Base-by-base conservation (phyloP, 2,888 invertebrate species). In the Acrocyrtus sp. region DNA sequence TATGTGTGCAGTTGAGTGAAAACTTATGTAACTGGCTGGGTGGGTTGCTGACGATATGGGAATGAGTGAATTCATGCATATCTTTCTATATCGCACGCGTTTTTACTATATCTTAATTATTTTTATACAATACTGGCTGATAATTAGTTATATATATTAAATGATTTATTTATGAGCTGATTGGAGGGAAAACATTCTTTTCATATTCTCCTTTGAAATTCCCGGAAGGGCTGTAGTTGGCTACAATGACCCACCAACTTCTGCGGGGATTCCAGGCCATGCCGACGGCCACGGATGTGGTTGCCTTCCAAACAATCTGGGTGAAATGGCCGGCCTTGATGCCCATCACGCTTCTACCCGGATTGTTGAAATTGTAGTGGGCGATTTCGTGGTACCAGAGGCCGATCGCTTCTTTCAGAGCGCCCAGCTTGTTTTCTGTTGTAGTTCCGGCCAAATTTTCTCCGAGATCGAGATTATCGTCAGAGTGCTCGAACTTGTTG, bases 271-370 rank as follows among this genome's bases (percentile, higher is more conserved):
- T 60, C 63, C 63, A 63, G 17, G 21, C 22, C 41, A 47, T 51
- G 2, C 51, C 51, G 2, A 51, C 24, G 10, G 24, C 51, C n/a
- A 51, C 6, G 4, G 22, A 1, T 6, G 51, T 26, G n/a, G 51
- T 51, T 2, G 24, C 12, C 26, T 51, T 51, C 51, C 51, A 51
- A 22, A 51, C 51, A 6, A 51, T 15, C 2, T n/a, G 24, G 2
- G 66, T 67, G n/a, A 67, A 67, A 34, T 67, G 66, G 6, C 66
- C 66, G 1, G 57, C 66, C 34, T 51, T 67, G 5, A 67, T 24
- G 10, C 50, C 58, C 29, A 29, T 8, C 24, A 67, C 26, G 22
- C 50, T 57, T 2, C 17, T 2, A 1, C 27, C n/a, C 2, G 58
- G 57, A 26, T 43, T 57, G 1, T 67, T 15, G 24, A 67, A 67